Conservation (phyloP, 2,797 vertebrate species). For the Odontamblyopus lacepedii region DNA sequence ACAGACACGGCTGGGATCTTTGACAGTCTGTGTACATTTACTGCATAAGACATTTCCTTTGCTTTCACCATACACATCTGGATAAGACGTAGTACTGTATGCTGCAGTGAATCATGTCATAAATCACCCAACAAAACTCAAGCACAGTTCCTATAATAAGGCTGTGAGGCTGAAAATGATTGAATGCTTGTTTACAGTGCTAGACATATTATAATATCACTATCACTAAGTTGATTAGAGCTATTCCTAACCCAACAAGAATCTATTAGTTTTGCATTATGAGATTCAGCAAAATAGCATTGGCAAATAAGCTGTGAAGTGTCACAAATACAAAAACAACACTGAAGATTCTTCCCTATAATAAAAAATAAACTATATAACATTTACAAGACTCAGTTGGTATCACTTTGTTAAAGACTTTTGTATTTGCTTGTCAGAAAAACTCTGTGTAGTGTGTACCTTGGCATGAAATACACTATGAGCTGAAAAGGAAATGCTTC, state of each 20-base stretch:
- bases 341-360: too few relatives aligned
- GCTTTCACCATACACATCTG: constrained; percentile 21
- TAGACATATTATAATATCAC: constrained; percentile 11
- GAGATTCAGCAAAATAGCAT: background rate
- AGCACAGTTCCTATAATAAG: constrained; percentile 18
- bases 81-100: constrained; percentile 15
- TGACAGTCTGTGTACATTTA: constrained; percentile 37
- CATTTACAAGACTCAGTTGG: too few relatives aligned
- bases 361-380: too few relatives aligned
- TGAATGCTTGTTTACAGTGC: constrained; percentile 9
- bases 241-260: background rate
- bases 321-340: background rate
- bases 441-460: too few relatives aligned
- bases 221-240: constrained; percentile 7
- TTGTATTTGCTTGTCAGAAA: too few relatives aligned
- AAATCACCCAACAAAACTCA: constrained; percentile 30
- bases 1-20: constrained; percentile 33
- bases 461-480: too few relatives aligned
- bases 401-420: too few relatives aligned
- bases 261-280: constrained; percentile 12
- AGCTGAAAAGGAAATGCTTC: too few relatives aligned
- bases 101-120: constrained; percentile 19
- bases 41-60: constrained; percentile 28
- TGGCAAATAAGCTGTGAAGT: background rate
- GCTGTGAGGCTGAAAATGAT: constrained; percentile 13